phyloP scores from a whole-genome alignment of 2,113 vertebrate species.

The Herpetotheres cachinnans region DNA sequence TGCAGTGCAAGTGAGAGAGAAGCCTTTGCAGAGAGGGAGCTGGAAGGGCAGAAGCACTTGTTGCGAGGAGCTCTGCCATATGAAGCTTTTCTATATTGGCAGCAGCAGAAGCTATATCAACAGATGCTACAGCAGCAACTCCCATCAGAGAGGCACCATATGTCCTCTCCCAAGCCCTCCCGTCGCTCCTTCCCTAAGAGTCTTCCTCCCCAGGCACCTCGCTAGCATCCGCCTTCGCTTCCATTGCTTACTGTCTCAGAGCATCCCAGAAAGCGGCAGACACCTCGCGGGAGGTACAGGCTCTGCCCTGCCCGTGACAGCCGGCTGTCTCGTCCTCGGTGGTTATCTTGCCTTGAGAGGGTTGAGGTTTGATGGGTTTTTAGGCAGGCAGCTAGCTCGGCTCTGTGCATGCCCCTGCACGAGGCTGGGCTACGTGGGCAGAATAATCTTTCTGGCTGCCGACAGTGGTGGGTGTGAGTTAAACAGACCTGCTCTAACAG shows the following conservation, averaged over 20 bases:
- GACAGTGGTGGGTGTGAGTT: fast-evolving
- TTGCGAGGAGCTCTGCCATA: neutral
- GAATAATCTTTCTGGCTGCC: neutral
- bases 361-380: neutral
- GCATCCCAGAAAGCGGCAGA: fast-evolving
- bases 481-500: fast-evolving
- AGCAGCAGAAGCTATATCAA: neutral
- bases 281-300: fast-evolving
- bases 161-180: neutral
- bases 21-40: neutral
- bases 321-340: fast-evolving
- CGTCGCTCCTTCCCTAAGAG: neutral
- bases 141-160: neutral
- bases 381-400: neutral
- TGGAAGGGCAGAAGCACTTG: neutral
- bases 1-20: neutral
- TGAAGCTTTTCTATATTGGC: neutral
- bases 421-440: neutral
- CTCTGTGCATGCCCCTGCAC: fast-evolving
- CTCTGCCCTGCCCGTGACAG: neutral
- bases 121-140: neutral
- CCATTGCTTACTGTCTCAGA: fast-evolving
- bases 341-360: fast-evolving
- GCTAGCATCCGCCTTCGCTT: neutral
- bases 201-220: neutral